These are phyloP conservation scores for Heterohyrax brucei DNA, from an alignment of 2,797 vertebrate species.

Conservation along the genomic window DNA sequence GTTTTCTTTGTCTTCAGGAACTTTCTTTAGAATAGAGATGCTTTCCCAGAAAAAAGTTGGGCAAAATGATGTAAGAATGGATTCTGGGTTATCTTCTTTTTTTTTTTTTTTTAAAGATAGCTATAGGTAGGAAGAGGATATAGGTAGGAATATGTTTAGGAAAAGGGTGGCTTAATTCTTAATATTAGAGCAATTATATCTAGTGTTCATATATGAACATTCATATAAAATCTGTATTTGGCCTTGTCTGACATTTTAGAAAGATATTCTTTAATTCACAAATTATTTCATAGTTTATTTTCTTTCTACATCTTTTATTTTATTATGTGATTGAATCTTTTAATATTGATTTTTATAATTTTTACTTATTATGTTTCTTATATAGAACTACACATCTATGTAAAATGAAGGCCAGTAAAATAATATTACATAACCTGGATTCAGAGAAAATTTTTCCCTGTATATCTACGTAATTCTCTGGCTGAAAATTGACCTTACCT, in stretches of 20 bases:
- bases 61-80: slow-evolving; percentile 5
- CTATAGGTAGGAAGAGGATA: neutral
- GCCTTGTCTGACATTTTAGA: neutral
- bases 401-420: neutral
- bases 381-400: neutral
- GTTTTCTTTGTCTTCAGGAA: slow-evolving; percentile 10
- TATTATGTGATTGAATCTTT: neutral
- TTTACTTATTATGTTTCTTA: slow-evolving; percentile 1
- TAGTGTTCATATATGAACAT: slow-evolving; percentile 4
- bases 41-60: neutral
- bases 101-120: neutral
- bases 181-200: neutral
- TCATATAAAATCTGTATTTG: neutral
- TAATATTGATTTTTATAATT: slow-evolving; percentile 27
- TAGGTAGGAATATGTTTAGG: neutral
- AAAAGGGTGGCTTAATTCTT: neutral
- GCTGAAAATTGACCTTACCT: neutral
- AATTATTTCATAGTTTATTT: neutral
- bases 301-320: slow-evolving; percentile 3
- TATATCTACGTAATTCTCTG: neutral
- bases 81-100: neutral
- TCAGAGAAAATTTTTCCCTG: neutral
- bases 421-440: neutral
- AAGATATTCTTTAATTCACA: neutral
- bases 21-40: neutral